Percentiles rank a stretch among this genome's conserved stretches.
Evolutionary conservation across 2,113 vertebrate genomes (phyloP).

Genomic region (Scolopax mira): DNA sequence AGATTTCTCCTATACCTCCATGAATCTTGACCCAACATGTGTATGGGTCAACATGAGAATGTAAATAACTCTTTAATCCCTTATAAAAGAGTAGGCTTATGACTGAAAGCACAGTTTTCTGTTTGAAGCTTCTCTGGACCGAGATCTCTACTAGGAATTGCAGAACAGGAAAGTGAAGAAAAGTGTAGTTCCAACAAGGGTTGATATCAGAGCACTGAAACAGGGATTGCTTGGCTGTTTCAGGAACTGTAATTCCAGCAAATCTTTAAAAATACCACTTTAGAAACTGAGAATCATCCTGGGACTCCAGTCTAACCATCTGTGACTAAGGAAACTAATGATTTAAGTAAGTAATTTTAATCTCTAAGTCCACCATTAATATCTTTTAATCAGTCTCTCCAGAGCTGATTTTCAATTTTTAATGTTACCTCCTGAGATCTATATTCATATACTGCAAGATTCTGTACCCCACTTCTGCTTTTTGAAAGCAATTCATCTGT

Average conservation of each 20-base stretch:
- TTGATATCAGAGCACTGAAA: background rate
- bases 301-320: background rate
- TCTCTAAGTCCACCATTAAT: background rate
- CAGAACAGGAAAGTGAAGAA: background rate
- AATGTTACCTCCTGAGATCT: background rate
- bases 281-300: background rate
- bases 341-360: background rate
- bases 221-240: background rate
- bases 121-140: background rate
- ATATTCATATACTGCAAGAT: background rate
- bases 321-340: background rate
- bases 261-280: background rate
- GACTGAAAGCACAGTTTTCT: background rate
- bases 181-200: background rate
- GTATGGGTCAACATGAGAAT: background rate
- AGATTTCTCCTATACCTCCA: background rate
- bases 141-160: background rate
- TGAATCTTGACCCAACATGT: background rate
- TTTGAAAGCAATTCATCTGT: background rate
- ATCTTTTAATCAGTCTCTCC: background rate
- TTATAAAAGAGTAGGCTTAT: fast-evolving
- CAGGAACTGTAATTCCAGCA: background rate
- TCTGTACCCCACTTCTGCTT: background rate
- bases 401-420: background rate
- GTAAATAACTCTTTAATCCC: background rate